Conservation (phyloP, 2,797 vertebrate species). For the Lacerta agilis region DNA sequence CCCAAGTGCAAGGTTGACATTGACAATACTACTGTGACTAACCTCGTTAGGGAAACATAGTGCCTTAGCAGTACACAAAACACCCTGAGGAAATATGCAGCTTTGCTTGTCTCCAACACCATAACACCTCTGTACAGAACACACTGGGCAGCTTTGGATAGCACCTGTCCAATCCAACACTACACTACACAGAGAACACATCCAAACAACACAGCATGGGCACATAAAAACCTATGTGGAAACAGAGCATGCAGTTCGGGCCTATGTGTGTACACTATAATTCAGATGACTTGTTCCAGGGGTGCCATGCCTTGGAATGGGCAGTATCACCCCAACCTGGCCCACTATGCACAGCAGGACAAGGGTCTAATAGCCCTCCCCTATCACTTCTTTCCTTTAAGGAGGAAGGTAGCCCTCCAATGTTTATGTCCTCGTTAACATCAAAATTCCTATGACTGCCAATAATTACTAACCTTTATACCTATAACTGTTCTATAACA, state of each 20-base stretch:
- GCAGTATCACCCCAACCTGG: background rate
- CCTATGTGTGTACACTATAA: background rate
- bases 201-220: background rate
- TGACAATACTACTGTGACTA: rapidly evolving
- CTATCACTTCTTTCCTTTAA: background rate
- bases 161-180: background rate
- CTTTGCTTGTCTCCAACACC: background rate
- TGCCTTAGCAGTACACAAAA: rapidly evolving
- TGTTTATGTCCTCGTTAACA: background rate
- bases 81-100: background rate
- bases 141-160: no score
- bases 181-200: background rate
- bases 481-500: background rate
- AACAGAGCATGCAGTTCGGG: background rate
- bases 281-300: background rate
- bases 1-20: background rate
- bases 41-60: conserved; percentile 17
- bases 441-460: background rate
- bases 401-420: background rate
- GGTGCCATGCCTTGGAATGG: background rate
- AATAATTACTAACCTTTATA: background rate
- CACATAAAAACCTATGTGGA: background rate
- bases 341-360: background rate
- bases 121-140: background rate
- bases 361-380: background rate